Conservation (phyloP, 2,113 vertebrate species). For the Cinclus mexicanus region DNA sequence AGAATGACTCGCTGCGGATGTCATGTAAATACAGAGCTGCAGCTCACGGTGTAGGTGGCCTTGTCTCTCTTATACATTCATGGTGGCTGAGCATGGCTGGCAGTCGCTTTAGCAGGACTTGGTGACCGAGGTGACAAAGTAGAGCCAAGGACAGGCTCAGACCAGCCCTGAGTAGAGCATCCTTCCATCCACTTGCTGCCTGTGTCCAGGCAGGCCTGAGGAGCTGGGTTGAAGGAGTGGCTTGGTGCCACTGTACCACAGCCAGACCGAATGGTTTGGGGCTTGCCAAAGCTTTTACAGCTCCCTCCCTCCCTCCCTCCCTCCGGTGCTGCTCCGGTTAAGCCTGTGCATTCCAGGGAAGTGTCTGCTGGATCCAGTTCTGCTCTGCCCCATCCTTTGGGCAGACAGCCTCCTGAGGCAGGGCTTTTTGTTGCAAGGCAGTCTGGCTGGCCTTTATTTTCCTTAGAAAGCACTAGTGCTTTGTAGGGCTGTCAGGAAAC, state of each 20-base stretch:
- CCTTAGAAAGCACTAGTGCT: neutral
- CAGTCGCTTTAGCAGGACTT: neutral
- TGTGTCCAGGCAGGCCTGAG: neutral
- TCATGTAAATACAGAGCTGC: neutral
- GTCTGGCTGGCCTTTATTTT: neutral
- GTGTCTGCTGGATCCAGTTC: accelerated
- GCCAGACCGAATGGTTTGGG: accelerated
- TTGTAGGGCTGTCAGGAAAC: neutral
- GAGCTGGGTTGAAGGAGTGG: neutral
- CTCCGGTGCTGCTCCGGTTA: neutral
- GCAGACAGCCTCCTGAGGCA: neutral
- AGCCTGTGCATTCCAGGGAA: neutral
- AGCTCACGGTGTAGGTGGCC: accelerated
- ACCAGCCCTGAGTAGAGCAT: neutral
- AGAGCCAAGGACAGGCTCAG: neutral
- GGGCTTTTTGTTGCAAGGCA: neutral
- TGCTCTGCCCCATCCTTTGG: neutral
- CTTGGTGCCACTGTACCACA: accelerated
- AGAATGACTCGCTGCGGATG: neutral
- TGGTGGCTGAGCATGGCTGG: neutral
- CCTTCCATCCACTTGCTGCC: neutral
- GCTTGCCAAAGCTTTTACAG: neutral
- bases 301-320: neutral
- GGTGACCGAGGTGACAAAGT: accelerated
- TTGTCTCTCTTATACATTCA: neutral